Evolutionary conservation across 2,113 vertebrate species (phyloP), one percentile per base, ranked within the genome.

Genomic region (Poeciliopsis occidentalis): DNA sequence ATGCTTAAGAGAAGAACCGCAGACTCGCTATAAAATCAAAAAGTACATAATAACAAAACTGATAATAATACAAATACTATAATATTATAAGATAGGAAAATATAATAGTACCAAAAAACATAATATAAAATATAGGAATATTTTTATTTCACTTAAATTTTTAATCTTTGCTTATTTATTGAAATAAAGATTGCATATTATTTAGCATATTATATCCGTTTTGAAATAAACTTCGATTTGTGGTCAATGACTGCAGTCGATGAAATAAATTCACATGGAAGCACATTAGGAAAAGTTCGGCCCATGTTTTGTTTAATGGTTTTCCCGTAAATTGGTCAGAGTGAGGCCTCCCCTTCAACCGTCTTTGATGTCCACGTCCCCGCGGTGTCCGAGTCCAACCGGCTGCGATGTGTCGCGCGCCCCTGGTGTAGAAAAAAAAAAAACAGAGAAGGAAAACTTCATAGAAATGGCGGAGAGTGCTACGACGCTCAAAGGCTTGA

Each of bases 381-480:
- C 83, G 84, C 11, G 84, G 87, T 84, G 85, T 89, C 81, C 67
- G 77, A 65, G 88, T 88, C 67, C 76, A 72, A 31, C 87, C 88
- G 87, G 88, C 79, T 68, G 81, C 60, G 76, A 65, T 69, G 84
- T 64, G 80, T 84, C 72, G 85, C 91, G 93, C 91, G 91, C 89
- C 78, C 69, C 85, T 71, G 83, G 74, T 61, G 69, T 83, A 84
- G 83, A 87, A 86, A 86, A 80, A 86, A 80, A 86, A 75, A 81
- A 47, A 19, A 47, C 79, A 79, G 39, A 84, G 81, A 78, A 87
- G 85, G 80, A 89, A 92, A 94, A 93, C 84, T 93, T 94, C 70
- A 82, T 32, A 93, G 94, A 94, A 94, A 95, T 95, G 95, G 94
- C 95, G 94, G 94, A 95, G 87, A 93, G 93, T 64, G 65, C 93